phyloP scores from a whole-genome alignment of 2,888 invertebrate genomes.

The Tryphoninae sp. region DNA sequence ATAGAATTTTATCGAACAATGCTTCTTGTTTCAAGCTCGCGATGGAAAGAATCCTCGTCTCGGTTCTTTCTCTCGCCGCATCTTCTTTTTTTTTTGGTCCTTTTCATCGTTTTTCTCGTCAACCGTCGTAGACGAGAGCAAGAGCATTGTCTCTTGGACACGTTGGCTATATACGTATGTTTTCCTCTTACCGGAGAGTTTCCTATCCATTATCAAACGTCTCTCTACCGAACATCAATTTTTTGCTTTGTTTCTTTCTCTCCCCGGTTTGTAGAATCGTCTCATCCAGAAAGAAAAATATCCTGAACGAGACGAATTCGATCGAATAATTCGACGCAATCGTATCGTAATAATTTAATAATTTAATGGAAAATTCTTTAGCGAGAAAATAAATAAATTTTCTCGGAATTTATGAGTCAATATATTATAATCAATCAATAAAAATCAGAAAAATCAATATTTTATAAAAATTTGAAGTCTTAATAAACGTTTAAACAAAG shows the following conservation, averaged over 20 bases:
- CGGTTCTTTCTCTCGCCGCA: constrained; percentile 10
- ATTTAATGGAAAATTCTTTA: too few relatives aligned
- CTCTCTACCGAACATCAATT: not conserved
- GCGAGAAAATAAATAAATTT: too few relatives aligned
- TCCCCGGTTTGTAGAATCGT: not conserved
- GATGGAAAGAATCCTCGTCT: constrained; percentile 17
- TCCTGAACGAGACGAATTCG: not conserved
- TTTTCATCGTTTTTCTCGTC: not conserved
- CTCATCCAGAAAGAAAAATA: not conserved
- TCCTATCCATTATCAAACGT: not conserved
- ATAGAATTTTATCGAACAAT: constrained; percentile 60
- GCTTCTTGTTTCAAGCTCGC: constrained; percentile 57
- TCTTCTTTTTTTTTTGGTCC: not conserved
- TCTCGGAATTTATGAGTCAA: too few relatives aligned
- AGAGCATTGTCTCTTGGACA: not conserved
- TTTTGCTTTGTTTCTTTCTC: not conserved
- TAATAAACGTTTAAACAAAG: too few relatives aligned
- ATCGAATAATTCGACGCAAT: too few relatives aligned
- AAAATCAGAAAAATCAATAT: too few relatives aligned
- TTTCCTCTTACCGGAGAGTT: not conserved
- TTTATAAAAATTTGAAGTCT: too few relatives aligned
- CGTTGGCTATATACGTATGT: not conserved
- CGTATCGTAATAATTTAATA: too few relatives aligned
- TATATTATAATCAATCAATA: too few relatives aligned
- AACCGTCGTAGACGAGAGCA: not conserved